A percentile compares a stretch with the other conserved stretches of the same genome.
These are phyloP conservation scores for Lochmaea capreae DNA, from an alignment of 2,888 invertebrate species.

Conservation along the genomic window DNA sequence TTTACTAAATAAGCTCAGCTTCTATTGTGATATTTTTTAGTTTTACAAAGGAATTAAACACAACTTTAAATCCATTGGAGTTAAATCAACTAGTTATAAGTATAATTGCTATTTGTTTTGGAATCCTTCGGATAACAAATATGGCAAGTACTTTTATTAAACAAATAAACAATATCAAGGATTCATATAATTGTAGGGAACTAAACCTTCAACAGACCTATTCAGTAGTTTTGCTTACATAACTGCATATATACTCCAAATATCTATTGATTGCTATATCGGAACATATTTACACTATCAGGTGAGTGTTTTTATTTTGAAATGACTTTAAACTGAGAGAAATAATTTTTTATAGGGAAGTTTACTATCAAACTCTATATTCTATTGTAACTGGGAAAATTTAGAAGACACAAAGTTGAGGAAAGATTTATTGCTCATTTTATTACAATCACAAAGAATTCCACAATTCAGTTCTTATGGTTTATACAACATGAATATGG, in stretches of 20 bases:
- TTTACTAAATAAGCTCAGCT: background rate
- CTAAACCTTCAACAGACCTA: background rate
- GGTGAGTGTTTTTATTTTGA: background rate
- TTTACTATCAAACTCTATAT: slow-evolving; percentile 16
- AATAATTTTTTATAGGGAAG: slow-evolving; percentile 13
- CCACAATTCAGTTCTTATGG: slow-evolving; percentile 17
- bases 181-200: background rate
- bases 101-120: slow-evolving; percentile 12
- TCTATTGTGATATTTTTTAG: background rate
- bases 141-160: background rate
- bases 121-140: background rate
- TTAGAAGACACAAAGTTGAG: slow-evolving; percentile 3
- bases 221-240: background rate
- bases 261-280: slow-evolving; percentile 11
- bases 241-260: slow-evolving; percentile 9
- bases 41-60: slow-evolving; percentile 3
- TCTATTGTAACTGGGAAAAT: slow-evolving; percentile 14
- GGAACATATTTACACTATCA: slow-evolving; percentile 19
- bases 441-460: slow-evolving; percentile 18
- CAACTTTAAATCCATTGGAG: slow-evolving; percentile 9
- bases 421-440: slow-evolving; percentile 16
- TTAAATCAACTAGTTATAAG: background rate
- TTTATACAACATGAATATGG: slow-evolving; percentile 23
- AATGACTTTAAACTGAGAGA: no score
- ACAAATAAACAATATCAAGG: background rate